phyloP scores from a whole-genome alignment of 2,113 vertebrate genomes.

The Neoarius graeffei region DNA sequence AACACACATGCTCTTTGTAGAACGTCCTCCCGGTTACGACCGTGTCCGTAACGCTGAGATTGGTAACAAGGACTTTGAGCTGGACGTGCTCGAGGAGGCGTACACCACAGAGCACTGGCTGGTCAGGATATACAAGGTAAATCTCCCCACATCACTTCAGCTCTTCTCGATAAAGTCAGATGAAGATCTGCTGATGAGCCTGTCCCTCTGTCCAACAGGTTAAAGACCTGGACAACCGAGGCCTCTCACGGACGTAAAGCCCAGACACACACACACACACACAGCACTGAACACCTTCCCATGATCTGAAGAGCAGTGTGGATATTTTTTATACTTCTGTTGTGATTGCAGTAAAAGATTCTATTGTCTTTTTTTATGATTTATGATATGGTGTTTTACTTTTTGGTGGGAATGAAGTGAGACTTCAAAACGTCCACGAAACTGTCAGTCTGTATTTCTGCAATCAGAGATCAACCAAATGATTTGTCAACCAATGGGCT shows the following conservation, averaged over 20 bases:
- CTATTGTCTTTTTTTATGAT: slow-evolving; percentile 52
- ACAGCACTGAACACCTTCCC: slow-evolving; percentile 82
- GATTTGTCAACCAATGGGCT: slow-evolving; percentile 65
- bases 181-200: background rate
- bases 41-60: slow-evolving; percentile 96
- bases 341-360: slow-evolving; percentile 73
- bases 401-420: slow-evolving; percentile 45
- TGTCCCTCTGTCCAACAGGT: slow-evolving; percentile 73
- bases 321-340: slow-evolving; percentile 78
- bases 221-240: slow-evolving; percentile 96
- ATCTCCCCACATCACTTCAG: background rate
- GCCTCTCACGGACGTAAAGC: slow-evolving; percentile 91
- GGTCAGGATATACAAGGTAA: slow-evolving; percentile 98
- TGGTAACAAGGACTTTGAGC: slow-evolving; percentile 98
- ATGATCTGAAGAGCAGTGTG: slow-evolving; percentile 65
- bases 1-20: slow-evolving; percentile 64
- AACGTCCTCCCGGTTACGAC: slow-evolving; percentile 97
- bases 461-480: slow-evolving; percentile 70
- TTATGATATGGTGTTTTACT: slow-evolving; percentile 65
- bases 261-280: slow-evolving; percentile 52
- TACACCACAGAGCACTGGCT: slow-evolving; percentile 99
- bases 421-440: slow-evolving; percentile 69
- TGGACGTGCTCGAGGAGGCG: slow-evolving; percentile 96
- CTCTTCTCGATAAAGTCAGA: background rate
- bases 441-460: slow-evolving; percentile 67